Evolutionary conservation across 1,140 invertebrate species (phyloP), one percentile per base, ranked within the genome.

Genomic region (Drosophila prosaltans): DNA sequence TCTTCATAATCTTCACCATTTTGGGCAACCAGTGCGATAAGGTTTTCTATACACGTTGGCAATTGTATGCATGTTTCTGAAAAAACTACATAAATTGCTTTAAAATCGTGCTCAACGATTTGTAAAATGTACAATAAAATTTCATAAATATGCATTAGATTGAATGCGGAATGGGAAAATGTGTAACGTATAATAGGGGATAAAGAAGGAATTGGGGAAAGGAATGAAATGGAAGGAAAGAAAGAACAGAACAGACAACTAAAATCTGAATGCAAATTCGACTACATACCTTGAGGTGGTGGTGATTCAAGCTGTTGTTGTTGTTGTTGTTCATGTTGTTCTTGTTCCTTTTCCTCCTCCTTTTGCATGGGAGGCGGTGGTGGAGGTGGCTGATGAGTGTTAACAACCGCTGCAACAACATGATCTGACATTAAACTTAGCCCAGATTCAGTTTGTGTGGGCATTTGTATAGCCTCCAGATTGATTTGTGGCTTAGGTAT

Each of bases 1-100:
- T 92, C 92, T 92, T 92, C 92, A 82, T 91, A 92, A 75, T 81
- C 91, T 85, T 92, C 92, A 86, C 91, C 92, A 75, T 92, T 91
- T 82, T 91, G 90, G 72, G 88, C 90, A 76, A 92, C 91, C 81
- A 92, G 86, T 78, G 89, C 91, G 83, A 92, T 91, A 65, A 92
- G 82, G 76, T 86, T 81, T 91, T 92, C 91, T 91, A 92, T 80
- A 72, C 89, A 82, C 78, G 91, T 92, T 90, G 91, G 91, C 85
- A 92, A 88, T 85, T 90, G 81, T 90, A 92, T 89, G 84, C 86
- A 92, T 72, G 79, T 89, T 88, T 92, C 91, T 92, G 91, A 92
- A 92, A 92, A 91, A 92, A 92, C 91, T 92, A 92, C 84, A 92
- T 80, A 92, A 92, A 92, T 91, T 90, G 85, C 78, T 91, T 91